A percentile compares a stretch with the other conserved stretches of the same genome.
Conservation (phyloP, 37 sponge, comb jelly and placozoan genomes). For the Geodia barretti region DNA sequence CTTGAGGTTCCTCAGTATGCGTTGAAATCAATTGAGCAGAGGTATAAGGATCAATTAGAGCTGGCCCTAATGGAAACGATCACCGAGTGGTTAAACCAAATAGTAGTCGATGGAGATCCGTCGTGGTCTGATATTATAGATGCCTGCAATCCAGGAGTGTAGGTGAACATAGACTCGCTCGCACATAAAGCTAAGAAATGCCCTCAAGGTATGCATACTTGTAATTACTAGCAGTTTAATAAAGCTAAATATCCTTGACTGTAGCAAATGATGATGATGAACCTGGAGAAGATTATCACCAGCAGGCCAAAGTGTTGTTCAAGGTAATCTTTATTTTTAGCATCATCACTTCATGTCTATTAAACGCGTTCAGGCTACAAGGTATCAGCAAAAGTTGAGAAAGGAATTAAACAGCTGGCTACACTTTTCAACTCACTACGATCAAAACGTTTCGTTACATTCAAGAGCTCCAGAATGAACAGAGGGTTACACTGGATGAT, state of each 20-base stretch:
- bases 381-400: too few relatives aligned
- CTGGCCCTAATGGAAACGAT: background rate
- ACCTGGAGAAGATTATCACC: too few relatives aligned
- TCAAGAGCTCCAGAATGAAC: background rate
- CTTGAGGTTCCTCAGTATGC: background rate
- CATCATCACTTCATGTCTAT: too few relatives aligned
- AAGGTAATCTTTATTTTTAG: too few relatives aligned
- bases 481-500: background rate
- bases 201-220: too few relatives aligned
- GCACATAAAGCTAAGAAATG: background rate
- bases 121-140: background rate
- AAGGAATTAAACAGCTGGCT: background rate
- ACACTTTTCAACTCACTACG: background rate
- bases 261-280: too few relatives aligned
- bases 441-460: background rate
- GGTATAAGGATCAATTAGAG: background rate
- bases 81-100: background rate
- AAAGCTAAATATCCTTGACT: too few relatives aligned
- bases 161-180: background rate
- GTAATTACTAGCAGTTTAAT: too few relatives aligned
- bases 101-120: background rate
- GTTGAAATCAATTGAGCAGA: background rate
- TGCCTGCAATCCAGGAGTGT: background rate
- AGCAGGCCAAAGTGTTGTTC: too few relatives aligned
- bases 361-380: too few relatives aligned